phyloP scores from a whole-genome alignment of 1,140 invertebrate genomes.

The Rhynchophorus ferrugineus region DNA sequence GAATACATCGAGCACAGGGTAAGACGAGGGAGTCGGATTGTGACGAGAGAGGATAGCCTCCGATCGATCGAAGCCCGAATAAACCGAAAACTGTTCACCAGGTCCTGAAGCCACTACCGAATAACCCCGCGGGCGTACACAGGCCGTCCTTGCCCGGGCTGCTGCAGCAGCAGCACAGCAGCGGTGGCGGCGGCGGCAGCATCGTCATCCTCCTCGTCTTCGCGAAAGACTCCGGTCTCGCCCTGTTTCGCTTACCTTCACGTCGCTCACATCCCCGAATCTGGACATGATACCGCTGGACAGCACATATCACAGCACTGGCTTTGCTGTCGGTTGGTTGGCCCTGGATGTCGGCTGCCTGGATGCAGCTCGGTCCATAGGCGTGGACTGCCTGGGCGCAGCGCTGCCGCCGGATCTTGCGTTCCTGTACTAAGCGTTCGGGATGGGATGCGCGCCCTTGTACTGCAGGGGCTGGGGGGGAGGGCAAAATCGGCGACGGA shows the following conservation, averaged over 20 bases:
- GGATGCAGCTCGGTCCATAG: conserved; percentile 41
- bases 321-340: conserved; percentile 24
- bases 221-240: not conserved
- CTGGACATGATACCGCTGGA: conserved; percentile 30
- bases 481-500: conserved; percentile 2
- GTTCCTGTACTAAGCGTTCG: not conserved
- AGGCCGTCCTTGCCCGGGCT: not conserved
- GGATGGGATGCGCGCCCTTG: not conserved
- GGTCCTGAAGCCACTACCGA: no score
- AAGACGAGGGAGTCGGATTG: no score
- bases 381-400: conserved; percentile 41
- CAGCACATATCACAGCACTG: conserved; percentile 33
- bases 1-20: no score
- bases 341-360: conserved; percentile 20
- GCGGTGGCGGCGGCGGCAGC: not conserved
- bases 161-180: not conserved
- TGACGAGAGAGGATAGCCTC: no score
- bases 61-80: not conserved
- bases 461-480: conserved; percentile 2
- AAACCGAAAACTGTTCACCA: not conserved
- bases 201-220: not conserved
- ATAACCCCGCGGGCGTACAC: not conserved
- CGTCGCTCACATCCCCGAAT: conserved; percentile 29
- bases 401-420: not conserved
- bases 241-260: conserved; percentile 24